These are phyloP conservation scores for Xenopus laevis DNA, from an alignment of 2,113 vertebrate species.

Conservation along the genomic window DNA sequence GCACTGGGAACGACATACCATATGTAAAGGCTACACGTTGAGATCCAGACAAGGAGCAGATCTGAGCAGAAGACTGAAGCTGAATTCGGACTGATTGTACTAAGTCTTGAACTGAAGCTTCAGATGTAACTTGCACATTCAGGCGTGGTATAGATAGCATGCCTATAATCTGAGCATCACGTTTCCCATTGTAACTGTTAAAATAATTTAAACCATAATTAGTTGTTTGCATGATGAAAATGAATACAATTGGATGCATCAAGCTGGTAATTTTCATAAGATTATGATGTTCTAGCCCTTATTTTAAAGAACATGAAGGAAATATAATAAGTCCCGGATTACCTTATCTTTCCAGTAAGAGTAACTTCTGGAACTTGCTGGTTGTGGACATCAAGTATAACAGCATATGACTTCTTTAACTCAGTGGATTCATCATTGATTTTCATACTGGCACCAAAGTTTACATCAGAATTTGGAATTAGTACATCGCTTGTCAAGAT, in stretches of 20 bases:
- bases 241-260: too few relatives aligned
- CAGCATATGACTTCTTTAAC: conserved; percentile 62
- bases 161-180: conserved; percentile 67
- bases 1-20: conserved; percentile 58
- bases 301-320: too few relatives aligned
- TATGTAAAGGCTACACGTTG: conserved; percentile 71
- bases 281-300: too few relatives aligned
- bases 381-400: conserved; percentile 79
- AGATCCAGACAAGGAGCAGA: conserved; percentile 65
- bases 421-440: conserved; percentile 62
- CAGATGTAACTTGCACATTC: conserved; percentile 67
- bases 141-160: conserved; percentile 72
- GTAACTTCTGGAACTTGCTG: conserved; percentile 76
- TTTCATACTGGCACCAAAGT: conserved; percentile 75
- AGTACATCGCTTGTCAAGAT: conserved; percentile 70
- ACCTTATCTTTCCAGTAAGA: conserved; percentile 76
- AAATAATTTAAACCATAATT: conserved; percentile 5
- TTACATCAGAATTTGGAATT: conserved; percentile 72
- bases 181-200: conserved; percentile 65
- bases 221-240: not conserved
- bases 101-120: conserved; percentile 62
- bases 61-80: conserved; percentile 66
- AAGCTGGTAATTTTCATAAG: too few relatives aligned
- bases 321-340: conserved; percentile 11
- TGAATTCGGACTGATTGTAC: conserved; percentile 62